Evolutionary conservation across 2,888 invertebrate species (phyloP).

Genomic region (Hypselothyrea guttata): DNA sequence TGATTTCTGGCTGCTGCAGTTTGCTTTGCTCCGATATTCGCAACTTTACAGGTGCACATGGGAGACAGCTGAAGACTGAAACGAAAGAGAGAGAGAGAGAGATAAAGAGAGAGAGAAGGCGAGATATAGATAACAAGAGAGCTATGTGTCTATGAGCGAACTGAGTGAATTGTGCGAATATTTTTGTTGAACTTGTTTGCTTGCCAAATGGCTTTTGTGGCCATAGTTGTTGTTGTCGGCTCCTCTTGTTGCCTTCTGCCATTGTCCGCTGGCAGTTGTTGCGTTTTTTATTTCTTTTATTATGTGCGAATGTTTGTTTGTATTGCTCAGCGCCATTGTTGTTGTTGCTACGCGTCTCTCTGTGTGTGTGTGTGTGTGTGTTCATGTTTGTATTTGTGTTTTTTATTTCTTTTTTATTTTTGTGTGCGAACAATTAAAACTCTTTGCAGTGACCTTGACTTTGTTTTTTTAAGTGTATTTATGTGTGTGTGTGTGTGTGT

Average conservation of each 20-base stretch:
- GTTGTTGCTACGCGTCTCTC: constrained; percentile 18
- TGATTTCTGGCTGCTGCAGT: constrained; percentile 1
- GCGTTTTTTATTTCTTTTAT: constrained; percentile 76
- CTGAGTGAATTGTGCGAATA: constrained; percentile 55
- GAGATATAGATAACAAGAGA: too few species aligned
- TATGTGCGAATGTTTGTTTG: constrained; percentile 75
- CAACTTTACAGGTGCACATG: constrained; percentile 39
- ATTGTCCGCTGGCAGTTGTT: constrained; percentile 51
- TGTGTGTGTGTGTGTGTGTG: constrained; percentile 31
- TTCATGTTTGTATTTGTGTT: constrained; percentile 49
- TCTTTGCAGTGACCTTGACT: constrained; percentile 82
- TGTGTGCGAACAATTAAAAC: constrained; percentile 82
- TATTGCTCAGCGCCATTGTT: constrained; percentile 70
- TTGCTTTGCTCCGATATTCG: constrained; percentile 10
- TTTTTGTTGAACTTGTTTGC: constrained; percentile 57
- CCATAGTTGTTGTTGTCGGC: constrained; percentile 30
- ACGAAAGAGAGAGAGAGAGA: background rate
- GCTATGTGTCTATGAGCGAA: constrained; percentile 15
- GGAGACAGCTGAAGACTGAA: constrained; percentile 8
- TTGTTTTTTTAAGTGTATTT: constrained; percentile 71
- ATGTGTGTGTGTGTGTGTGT: constrained; percentile 43
- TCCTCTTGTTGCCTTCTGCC: constrained; percentile 54
- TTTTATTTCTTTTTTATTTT: constrained; percentile 49
- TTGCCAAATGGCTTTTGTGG: constrained; percentile 56
- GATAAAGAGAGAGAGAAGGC: background rate